Base-by-base conservation (phyloP, 35 echinoderm and acorn worm genomes). In the Apostichopus parvimensis region DNA sequence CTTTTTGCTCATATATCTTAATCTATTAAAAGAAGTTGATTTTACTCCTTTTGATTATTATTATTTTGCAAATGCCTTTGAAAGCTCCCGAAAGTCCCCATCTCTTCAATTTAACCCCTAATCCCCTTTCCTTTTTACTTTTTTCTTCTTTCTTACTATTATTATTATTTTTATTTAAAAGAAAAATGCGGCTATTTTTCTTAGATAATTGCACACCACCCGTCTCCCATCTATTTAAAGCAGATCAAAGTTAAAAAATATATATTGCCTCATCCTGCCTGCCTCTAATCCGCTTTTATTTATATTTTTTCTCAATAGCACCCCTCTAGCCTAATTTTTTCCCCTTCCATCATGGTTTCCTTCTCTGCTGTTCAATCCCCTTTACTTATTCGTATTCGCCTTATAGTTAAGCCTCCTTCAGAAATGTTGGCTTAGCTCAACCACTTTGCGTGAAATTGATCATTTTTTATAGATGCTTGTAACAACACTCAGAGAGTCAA, bases 161-260 rank as follows among this genome's bases (percentile, higher is more conserved):
- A 45, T 45, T 45, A 45, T 45, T 45, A 45, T 45, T 45, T 45
- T 45, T 45, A 45, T 45, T 45, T 45, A 45, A 45, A 45, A 45
- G 34, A 45, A 61, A 84, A 84, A 84, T 58, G 57, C 81, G 81
- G 81, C 81, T 84, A 84, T 84, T 84, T 84, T 84, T 84, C 81
- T 84, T 84, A 54, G 81, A 84, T 84, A 84, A 84, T 84, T 84
- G 54, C 81, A 58, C 54, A 17, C 58, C 57, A 52, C 55, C 34
- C 81, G 70, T 83, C 55, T 57, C 53, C 53, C 1, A 53, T 84
- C 17, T 84, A 83, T 52, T 25, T 5, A 59, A 84, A 58, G 58
- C 15, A 84, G 81, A 84, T 84, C 81, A 84, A 84, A 84, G 81
- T 18, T 58, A 84, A 59, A 84, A 10, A 4, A 59, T 84, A 45